These are phyloP conservation scores for Leptocoma aspasia DNA, from an alignment of 2,113 vertebrate genomes.

Conservation along the genomic window DNA sequence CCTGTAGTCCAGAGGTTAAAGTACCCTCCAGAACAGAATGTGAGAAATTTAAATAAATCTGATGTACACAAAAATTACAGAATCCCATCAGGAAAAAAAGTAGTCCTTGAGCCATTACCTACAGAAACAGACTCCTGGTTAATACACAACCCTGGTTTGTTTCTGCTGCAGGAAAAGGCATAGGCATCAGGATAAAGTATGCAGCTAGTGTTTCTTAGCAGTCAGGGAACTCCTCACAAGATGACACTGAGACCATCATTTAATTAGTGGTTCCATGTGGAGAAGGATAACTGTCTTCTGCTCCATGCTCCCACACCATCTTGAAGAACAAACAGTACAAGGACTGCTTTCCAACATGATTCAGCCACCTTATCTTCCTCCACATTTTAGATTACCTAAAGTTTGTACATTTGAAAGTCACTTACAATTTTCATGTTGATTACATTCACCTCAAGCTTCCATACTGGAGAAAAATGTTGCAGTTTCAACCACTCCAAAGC, in stretches of 20 bases:
- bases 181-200: neutral
- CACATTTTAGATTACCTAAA: neutral
- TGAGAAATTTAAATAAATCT: neutral
- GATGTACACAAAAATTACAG: neutral
- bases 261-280: neutral
- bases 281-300: neutral
- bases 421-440: neutral
- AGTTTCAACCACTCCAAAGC: neutral
- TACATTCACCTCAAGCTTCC: neutral
- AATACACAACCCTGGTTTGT: neutral
- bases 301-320: neutral
- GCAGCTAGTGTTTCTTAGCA: neutral
- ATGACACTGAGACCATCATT: neutral
- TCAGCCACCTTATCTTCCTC: neutral
- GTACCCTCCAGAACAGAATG: neutral
- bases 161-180: neutral
- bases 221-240: neutral
- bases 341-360: neutral
- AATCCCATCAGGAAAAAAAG: neutral
- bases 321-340: neutral
- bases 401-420: neutral
- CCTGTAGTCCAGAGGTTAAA: neutral
- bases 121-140: neutral
- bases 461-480: neutral
- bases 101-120: neutral